Evolutionary conservation across 1,140 invertebrate species (phyloP), one percentile per base, ranked within the genome.

Genomic region (Cyclina sinensis): DNA sequence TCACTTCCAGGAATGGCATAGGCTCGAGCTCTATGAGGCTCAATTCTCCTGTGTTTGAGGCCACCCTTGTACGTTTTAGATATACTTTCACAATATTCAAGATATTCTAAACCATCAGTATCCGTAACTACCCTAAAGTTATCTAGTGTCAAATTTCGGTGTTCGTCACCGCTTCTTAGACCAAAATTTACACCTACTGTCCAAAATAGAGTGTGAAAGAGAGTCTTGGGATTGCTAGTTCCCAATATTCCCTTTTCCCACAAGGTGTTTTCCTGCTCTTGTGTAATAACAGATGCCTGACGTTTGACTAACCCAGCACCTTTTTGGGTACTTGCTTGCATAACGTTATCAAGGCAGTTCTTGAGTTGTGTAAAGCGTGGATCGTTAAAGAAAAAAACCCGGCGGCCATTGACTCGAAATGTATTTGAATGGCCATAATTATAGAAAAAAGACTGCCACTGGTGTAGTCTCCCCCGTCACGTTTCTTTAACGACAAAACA

Each of bases 331-430:
- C 51, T 46, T 14, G 14, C 54, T 51, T 79, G 76, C 76, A 79
- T 79, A 30, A 21, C 3, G 32, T 79, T 79, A 54, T 79, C 76
- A 46, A 79, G 46, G 27, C 43, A 79, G 14, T 3, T 24, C 43
- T 79, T 79, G 12, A 79, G 76, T 1, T 27, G 11, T 54, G 9
- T 21, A 54, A 79, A 79, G 11, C 11, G 21, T 16, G 76, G 76
- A 54, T 79, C 76, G 21, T 54, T 79, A 2, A 79, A 43, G 0
- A 79, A 35, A 27, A 24, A 54, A 2, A 79, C 1, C 16, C 43
- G 76, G 43, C 76, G 76, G 14, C 76, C 76, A 24, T 79, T 79
- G 16, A 79, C 32, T 79, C 76, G 9, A 79, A 32, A 30, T 79
- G 76, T 54, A 54, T 79, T 21, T 51, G 76, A 51, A 79, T 24